These are phyloP conservation scores for Chesias legatella DNA, from an alignment of 2,888 invertebrate genomes.

Conservation along the genomic window DNA sequence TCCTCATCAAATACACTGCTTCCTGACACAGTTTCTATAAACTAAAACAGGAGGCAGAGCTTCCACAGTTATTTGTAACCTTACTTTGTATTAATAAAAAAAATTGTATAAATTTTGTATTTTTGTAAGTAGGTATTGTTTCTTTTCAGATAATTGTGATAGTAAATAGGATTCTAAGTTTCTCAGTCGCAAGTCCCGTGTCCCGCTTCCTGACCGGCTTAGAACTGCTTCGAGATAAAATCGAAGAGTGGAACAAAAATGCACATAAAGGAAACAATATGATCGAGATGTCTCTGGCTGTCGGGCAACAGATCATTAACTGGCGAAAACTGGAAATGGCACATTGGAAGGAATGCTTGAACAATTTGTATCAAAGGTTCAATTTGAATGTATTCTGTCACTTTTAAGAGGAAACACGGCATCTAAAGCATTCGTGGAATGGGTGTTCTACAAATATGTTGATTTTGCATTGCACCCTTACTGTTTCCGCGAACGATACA, in stretches of 20 bases:
- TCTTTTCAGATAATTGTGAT: constrained; percentile 82
- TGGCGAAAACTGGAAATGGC: constrained; percentile 95
- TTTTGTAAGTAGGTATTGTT: no score
- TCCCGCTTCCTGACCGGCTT: constrained; percentile 94
- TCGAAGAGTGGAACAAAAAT: constrained; percentile 95
- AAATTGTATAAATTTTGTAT: no score
- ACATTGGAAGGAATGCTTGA: constrained; percentile 92
- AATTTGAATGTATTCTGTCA: no score
- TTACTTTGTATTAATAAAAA: no score
- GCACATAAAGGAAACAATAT: constrained; percentile 93
- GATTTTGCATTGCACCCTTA: no score
- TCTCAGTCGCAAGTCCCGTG: constrained; percentile 90
- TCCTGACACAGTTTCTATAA: no score
- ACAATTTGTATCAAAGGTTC: constrained; percentile 83
- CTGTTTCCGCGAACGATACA: no score
- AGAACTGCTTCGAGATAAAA: constrained; percentile 91
- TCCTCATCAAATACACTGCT: no score
- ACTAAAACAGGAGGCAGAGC: no score
- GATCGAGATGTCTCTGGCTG: constrained; percentile 83
- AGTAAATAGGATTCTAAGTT: constrained; percentile 82
- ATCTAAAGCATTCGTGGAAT: no score
- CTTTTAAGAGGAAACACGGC: no score
- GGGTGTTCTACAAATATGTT: no score
- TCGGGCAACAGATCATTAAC: constrained; percentile 90
- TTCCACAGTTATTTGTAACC: not conserved